These are phyloP conservation scores for Leucoraja erinaceus DNA, from an alignment of 2,113 vertebrate genomes.

Conservation along the genomic window DNA sequence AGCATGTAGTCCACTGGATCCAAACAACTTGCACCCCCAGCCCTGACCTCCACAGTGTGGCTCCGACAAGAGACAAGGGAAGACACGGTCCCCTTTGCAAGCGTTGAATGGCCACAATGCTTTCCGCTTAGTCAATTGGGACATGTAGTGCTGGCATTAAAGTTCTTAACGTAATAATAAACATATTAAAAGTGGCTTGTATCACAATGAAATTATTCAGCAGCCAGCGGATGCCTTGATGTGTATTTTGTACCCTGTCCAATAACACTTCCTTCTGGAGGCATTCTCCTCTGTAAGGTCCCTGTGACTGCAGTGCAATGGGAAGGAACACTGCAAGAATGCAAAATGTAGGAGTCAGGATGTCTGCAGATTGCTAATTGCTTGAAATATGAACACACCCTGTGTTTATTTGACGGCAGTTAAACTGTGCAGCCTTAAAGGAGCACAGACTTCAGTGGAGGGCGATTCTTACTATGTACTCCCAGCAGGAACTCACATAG, in stretches of 20 bases:
- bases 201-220: not conserved
- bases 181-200: not conserved
- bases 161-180: not conserved
- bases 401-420: not conserved
- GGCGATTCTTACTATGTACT: not conserved
- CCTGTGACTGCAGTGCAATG: not conserved
- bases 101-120: not conserved
- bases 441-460: not conserved
- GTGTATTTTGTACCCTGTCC: not conserved
- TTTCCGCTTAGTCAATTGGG: not conserved
- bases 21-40: not conserved
- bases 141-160: not conserved
- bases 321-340: not conserved
- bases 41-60: not conserved
- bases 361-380: not conserved
- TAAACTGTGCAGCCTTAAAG: constrained; percentile 8
- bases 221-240: not conserved
- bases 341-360: constrained; percentile 3
- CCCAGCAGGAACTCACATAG: not conserved
- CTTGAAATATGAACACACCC: not conserved
- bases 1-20: not conserved
- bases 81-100: not conserved
- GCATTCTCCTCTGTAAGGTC: not conserved
- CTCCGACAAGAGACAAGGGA: not conserved
- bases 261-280: not conserved